These are phyloP conservation scores for Eulemur mongoz DNA, from an alignment of 2,797 vertebrate species.

Conservation along the genomic window DNA sequence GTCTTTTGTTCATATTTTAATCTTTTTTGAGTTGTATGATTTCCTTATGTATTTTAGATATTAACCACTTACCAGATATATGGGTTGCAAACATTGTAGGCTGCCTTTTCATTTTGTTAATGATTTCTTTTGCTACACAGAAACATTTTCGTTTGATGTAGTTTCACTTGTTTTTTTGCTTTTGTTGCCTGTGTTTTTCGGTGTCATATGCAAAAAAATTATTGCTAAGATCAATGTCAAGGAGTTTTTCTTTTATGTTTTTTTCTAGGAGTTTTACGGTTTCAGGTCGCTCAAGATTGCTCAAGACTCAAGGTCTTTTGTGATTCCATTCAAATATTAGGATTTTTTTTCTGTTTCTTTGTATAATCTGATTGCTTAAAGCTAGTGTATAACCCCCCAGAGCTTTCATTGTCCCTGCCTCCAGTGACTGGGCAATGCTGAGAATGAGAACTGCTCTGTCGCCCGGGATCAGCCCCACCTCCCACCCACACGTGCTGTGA, in stretches of 20 bases:
- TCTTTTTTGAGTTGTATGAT: neutral
- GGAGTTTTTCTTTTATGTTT: neutral
- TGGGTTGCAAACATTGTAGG: neutral
- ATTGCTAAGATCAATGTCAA: neutral
- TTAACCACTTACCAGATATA: neutral
- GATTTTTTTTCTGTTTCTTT: neutral
- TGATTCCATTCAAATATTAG: neutral
- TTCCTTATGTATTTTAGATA: neutral
- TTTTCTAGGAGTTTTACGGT: neutral
- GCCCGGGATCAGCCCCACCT: neutral
- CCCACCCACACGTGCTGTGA: neutral
- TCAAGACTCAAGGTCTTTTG: neutral
- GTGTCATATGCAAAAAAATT: neutral
- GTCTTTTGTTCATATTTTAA: neutral
- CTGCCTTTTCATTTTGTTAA: neutral
- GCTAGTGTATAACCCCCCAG: neutral
- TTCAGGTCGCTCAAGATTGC: neutral
- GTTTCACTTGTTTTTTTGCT: neutral
- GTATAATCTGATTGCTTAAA: neutral
- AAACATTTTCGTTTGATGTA: neutral
- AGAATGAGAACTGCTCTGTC: neutral
- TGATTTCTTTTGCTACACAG: neutral
- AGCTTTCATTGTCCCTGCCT: neutral
- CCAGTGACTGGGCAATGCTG: neutral
- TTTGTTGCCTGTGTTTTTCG: neutral